Evolutionary conservation across 2,888 invertebrate genomes (phyloP), one percentile per base, ranked within the genome.

Genomic region (Microctonus hyperodae): DNA sequence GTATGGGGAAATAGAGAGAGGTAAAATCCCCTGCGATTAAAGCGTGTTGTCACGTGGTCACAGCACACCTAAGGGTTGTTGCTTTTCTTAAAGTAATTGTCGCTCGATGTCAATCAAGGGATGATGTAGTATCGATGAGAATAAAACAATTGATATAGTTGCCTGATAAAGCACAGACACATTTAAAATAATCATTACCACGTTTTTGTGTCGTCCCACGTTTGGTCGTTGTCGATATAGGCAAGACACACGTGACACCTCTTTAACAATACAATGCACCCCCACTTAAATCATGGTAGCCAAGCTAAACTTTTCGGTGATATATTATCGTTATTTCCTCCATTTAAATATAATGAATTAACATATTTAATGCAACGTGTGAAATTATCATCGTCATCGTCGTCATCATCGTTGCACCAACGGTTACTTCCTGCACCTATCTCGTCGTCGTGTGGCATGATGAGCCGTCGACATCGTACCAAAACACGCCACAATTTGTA

Each of bases 381-480:
- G 60, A 60, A 20, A 28, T 25, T 25, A 50, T 37, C 37, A 35
- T 20, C 6, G 60, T 55, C 33, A 51, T 56, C 62, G 35, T 40
- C 59, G 33, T 67, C 64, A 58, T 67, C 64, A 66, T 64, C 55
- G 51, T 51, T 13, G 20, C 70, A 70, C 71, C 75, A 70, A 70
- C 72, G 69, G 65, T 74, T 73, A 74, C 70, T 73, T 72, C 66
- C 68, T 68, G 73, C 72, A 67, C 70, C 65, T 68, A 74, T 69
- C 74, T 25, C 69, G 72, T 56, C 70, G 53, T 70, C 69, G 73
- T 69, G 68, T 75, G 75, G 76, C 74, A 74, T 79, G 68, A 70
- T 70, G 69, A 65, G 69, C 74, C 76, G 74, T 74, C 76, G 76
- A 76, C 77, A 72, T 73, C 59, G 63, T 72, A 51, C 37, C 40